A percentile compares a stretch with the other conserved stretches of the same genome.
Conservation (phyloP, 1,140 invertebrate species). For the Drosophila arawakana region DNA sequence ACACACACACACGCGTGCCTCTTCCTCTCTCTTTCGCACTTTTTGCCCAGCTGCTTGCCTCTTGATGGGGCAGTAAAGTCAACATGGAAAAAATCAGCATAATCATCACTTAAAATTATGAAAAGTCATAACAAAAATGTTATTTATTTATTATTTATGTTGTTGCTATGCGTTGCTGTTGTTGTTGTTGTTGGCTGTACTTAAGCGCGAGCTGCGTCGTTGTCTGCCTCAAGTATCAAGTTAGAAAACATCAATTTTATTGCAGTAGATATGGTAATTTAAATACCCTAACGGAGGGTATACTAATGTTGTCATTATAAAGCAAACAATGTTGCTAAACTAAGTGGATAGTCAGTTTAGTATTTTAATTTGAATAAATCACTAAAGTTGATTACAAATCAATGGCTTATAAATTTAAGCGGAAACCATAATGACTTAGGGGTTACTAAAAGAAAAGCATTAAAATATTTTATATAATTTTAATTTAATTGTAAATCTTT, state of each 20-base stretch:
- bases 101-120: slow-evolving; percentile 76
- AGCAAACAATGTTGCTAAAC: not conserved
- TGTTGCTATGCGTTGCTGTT: slow-evolving; percentile 26
- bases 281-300: not conserved
- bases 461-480: too few relatives aligned
- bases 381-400: too few relatives aligned
- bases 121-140: slow-evolving; percentile 65
- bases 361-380: too few relatives aligned
- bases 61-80: slow-evolving; percentile 30
- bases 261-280: slow-evolving; percentile 47
- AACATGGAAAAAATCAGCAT: slow-evolving; percentile 66
- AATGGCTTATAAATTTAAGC: too few relatives aligned
- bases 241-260: slow-evolving; percentile 67
- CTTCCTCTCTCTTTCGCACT: not conserved
- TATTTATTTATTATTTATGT: slow-evolving; percentile 47
- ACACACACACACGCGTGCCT: not conserved
- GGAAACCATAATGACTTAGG: too few relatives aligned
- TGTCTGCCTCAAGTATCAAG: slow-evolving; percentile 52
- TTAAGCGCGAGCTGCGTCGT: slow-evolving; percentile 66
- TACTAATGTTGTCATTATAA: not conserved
- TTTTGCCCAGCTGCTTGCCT: not conserved
- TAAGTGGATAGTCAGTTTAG: too few relatives aligned
- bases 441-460: too few relatives aligned
- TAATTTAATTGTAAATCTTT: too few relatives aligned
- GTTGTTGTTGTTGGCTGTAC: slow-evolving; percentile 48